These are phyloP conservation scores for Sinohyriopsis cumingii DNA, from an alignment of 2,888 invertebrate genomes.

Conservation along the genomic window DNA sequence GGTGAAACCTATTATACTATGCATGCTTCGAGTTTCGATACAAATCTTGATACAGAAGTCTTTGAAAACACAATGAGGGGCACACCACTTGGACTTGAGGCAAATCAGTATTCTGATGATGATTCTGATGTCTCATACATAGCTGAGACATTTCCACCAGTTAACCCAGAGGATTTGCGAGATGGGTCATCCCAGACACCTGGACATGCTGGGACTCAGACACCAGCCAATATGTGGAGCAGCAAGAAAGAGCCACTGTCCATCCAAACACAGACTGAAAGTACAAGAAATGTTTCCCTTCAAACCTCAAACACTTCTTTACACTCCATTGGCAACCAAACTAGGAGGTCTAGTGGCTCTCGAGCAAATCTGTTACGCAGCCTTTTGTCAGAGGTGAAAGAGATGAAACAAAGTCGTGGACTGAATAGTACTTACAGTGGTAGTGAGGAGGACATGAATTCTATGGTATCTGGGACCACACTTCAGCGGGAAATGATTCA, in stretches of 20 bases:
- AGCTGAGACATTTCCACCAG: conserved; percentile 49
- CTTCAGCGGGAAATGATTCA: conserved; percentile 54
- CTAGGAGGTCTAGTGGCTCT: conserved; percentile 50
- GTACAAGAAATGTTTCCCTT: conserved; percentile 26
- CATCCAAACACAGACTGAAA: conserved; percentile 52
- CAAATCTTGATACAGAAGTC: conserved; percentile 52
- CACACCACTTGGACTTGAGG: conserved; percentile 48
- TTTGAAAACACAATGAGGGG: conserved; percentile 53
- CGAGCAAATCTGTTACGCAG: conserved; percentile 52
- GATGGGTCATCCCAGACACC: conserved; percentile 60
- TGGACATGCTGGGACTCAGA: conserved; percentile 61
- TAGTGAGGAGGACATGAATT: conserved; percentile 46
- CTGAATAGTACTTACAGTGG: conserved; percentile 43
- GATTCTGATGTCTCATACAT: conserved; percentile 57
- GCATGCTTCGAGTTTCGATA: conserved; percentile 66
- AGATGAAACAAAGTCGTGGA: conserved; percentile 58
- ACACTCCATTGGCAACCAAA: conserved; percentile 60
- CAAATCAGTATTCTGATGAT: conserved; percentile 54
- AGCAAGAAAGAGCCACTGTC: conserved; percentile 36
- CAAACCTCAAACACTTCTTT: conserved; percentile 54
- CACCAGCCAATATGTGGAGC: conserved; percentile 42
- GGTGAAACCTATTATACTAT: conserved; percentile 66
- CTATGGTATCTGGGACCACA: conserved; percentile 48
- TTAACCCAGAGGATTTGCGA: conserved; percentile 55
- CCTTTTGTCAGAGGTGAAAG: conserved; percentile 62